Evolutionary conservation across 2,888 invertebrate genomes (phyloP), one percentile per base, ranked within the genome.

Genomic region (Andrena camellia): DNA sequence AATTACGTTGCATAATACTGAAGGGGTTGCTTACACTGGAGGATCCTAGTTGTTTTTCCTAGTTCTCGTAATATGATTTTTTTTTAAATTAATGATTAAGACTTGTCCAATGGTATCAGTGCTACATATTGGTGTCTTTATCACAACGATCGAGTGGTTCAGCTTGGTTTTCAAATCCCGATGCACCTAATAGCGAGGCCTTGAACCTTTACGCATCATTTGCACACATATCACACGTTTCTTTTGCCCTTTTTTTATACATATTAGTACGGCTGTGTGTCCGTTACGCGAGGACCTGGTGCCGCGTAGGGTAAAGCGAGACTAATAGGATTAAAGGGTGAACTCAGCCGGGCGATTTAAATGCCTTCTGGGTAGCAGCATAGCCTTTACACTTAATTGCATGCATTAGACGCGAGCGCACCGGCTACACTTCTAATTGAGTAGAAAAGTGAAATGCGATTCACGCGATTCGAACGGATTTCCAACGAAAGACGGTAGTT

Each of bases 321-420:
- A 64, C 85, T 88, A 88, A 88, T 81, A 78, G 85, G 88, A 86
- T 88, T 83, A 86, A 83, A 85, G 88, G 83, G 88, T 88, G 79
- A 85, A 77, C 73, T 77, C 83, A 81, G 62, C 69, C 75, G 69
- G 33, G 78, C 85, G 88, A 88, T 86, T 88, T 86, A 83, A 85
- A 85, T 83, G 79, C 84, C 80, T 81, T 73, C 83, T 66, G 78
- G 83, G 79, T 78, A 82, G 81, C 79, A 88, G 75, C 83, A 77
- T 82, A 83, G 81, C 78, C 81, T 80, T 86, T 83, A 86, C 83
- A 70, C 76, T 82, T 80, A 86, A 78, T 66, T 88, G 79, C 79
- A 64, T 85, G 64, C 77, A 69, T 83, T 85, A 80, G 67, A 29
- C 29, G 70, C 67, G 66, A 78, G 63, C 70, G 29, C 66, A 66